Evolutionary conservation across 1,140 invertebrate species (phyloP), one percentile per base, ranked within the genome.

Genomic region (Dendrolimus punctatus): DNA sequence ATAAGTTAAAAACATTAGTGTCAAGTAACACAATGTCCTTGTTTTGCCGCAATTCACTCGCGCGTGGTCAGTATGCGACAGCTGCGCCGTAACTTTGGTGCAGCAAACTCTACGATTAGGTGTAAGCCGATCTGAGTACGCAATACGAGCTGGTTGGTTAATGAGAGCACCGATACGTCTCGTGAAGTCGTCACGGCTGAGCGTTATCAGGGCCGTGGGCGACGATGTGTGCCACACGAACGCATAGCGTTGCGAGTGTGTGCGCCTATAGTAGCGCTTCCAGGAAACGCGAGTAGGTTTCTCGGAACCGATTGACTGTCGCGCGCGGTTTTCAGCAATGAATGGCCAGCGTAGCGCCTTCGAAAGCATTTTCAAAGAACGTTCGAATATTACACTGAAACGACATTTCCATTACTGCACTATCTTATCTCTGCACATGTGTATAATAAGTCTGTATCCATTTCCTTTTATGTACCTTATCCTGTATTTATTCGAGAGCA

Each of bases 231-330:
- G 63, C 68, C 39, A 49, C 54, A 71, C 61, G 58, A 55, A 62
- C 58, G 55, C 55, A 59, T 44, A 51, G 48, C 46, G 46, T 51
- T 64, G 54, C 57, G 55, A 49, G 55, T 73, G 79, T 81, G 76
- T 71, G 81, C 69, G 67, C 46, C 46, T 64, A 69, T 85, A 82
- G 79, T 82, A 80, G 72, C 75, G 73, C 68, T 85, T 85, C 82
- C 77, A 82, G 77, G 82, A 85, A 85, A 78, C 73, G 66, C 79
- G 73, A 73, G 66, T 78, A 73, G 64, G 62, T 82, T 85, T 83
- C 82, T 77, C 68, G 57, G 82, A 78, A 85, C 63, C 65, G 71
- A 82, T 82, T 71, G 69, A 69, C 62, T 79, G 81, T 83, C 75
- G 76, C 76, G 74, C 71, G 68, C 65, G 69, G 23, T 78, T 85